phyloP scores from a whole-genome alignment of 1,140 invertebrate genomes.

The Microplitis mediator region DNA sequence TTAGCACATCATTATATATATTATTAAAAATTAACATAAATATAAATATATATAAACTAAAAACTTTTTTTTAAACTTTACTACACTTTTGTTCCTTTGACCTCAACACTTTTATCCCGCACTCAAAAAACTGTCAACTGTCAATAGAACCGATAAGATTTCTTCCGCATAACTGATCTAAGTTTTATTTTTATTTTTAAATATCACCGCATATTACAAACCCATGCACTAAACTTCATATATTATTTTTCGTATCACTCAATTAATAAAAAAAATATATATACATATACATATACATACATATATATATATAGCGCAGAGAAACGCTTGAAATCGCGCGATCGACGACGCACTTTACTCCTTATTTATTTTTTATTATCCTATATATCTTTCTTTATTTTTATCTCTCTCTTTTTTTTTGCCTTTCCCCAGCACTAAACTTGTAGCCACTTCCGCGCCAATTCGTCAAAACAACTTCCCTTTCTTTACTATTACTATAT shows the following conservation, averaged over 20 bases:
- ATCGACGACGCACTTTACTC: slow-evolving; percentile 26
- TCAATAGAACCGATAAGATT: background rate
- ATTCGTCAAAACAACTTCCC: slow-evolving; percentile 16
- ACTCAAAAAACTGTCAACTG: background rate
- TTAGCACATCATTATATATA: background rate
- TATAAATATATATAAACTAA: slow-evolving; percentile 7
- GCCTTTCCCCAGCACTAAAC: background rate
- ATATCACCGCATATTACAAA: background rate
- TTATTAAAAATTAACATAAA: background rate
- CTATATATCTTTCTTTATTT: background rate
- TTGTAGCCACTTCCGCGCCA: slow-evolving; percentile 9
- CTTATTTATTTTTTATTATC: slow-evolving; percentile 21
- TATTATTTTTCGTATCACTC: too few species aligned
- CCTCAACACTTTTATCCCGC: background rate
- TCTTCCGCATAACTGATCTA: background rate
- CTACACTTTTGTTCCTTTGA: background rate
- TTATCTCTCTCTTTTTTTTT: slow-evolving; percentile 3
- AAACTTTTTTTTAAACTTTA: background rate
- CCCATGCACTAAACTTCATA: too few species aligned
- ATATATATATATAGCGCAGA: too few species aligned
- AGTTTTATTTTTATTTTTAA: background rate
- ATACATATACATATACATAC: background rate
- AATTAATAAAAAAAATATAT: background rate
- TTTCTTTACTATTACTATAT: background rate
- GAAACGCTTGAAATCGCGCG: background rate